phyloP scores from a whole-genome alignment of 2,888 invertebrate species.

The Chirona hameri region DNA sequence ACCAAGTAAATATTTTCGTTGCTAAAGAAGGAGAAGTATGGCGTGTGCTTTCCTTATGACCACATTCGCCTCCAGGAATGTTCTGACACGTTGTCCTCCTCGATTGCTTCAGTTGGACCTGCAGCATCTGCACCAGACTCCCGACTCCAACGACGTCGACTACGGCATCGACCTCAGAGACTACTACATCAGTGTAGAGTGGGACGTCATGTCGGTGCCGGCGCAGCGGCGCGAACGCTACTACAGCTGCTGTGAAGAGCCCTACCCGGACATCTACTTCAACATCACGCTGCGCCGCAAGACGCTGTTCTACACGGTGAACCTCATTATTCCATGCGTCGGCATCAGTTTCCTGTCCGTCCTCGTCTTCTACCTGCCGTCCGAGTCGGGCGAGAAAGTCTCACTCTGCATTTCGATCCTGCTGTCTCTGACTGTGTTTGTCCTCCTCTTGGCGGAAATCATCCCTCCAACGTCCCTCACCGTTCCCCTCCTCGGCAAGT shows the following conservation, averaged over 20 bases:
- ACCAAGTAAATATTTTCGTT: no score
- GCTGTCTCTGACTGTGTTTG: constrained; percentile 89
- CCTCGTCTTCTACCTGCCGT: constrained; percentile 94
- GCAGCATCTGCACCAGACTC: constrained; percentile 78
- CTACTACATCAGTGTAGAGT: constrained; percentile 95
- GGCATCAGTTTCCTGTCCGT: constrained; percentile 95
- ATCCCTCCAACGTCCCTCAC: constrained; percentile 91
- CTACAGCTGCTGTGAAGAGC: constrained; percentile 95
- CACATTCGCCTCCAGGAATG: neutral
- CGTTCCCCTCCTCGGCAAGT: constrained; percentile 73
- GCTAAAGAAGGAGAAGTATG: no score
- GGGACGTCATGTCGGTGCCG: constrained; percentile 92
- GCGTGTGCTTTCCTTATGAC: neutral
- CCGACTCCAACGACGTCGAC: constrained; percentile 81
- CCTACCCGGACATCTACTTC: constrained; percentile 96
- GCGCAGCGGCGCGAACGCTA: constrained; percentile 85
- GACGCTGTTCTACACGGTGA: constrained; percentile 96
- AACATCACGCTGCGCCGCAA: constrained; percentile 91
- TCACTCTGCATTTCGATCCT: constrained; percentile 92
- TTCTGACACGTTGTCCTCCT: neutral
- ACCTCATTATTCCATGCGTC: constrained; percentile 94
- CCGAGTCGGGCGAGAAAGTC: constrained; percentile 91
- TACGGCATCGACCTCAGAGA: constrained; percentile 89
- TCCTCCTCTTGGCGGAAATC: constrained; percentile 86
- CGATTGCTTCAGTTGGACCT: constrained; percentile 70